These are phyloP conservation scores for Pammene fasciana DNA, from an alignment of 2,888 invertebrate genomes.

Conservation along the genomic window DNA sequence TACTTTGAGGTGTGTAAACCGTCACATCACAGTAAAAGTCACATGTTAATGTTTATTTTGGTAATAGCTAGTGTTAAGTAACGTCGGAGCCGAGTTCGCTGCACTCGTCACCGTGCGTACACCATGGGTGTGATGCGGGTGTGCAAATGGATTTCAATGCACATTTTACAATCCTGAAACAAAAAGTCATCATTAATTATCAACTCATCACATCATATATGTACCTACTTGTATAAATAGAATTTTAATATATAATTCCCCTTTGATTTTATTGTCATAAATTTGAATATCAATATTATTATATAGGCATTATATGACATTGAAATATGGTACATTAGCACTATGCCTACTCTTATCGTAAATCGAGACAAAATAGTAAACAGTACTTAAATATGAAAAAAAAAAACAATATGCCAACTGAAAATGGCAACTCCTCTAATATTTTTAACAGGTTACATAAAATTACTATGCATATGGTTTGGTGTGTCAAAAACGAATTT, in stretches of 20 bases:
- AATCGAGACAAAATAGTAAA: too few species aligned
- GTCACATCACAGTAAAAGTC: conserved; percentile 46
- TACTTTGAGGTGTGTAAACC: conserved; percentile 52
- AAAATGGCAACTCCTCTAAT: too few species aligned
- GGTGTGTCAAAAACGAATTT: too few species aligned
- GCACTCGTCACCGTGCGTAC: conserved; percentile 65
- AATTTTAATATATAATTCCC: not conserved
- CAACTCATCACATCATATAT: too few species aligned
- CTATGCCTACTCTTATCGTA: too few species aligned
- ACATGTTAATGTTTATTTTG: conserved; percentile 43
- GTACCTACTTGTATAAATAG: not conserved
- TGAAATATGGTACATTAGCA: too few species aligned
- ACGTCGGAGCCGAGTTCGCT: conserved; percentile 62
- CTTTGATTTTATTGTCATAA: not conserved
- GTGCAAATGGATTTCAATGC: conserved; percentile 55
- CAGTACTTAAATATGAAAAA: too few species aligned
- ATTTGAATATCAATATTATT: too few species aligned
- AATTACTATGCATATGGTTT: too few species aligned
- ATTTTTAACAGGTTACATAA: too few species aligned
- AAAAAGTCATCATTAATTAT: conserved; percentile 8
- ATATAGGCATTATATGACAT: too few species aligned
- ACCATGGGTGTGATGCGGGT: conserved; percentile 55
- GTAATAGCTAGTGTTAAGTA: conserved; percentile 56
- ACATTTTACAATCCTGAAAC: conserved; percentile 69
- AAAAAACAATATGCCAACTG: too few species aligned